Percentiles rank a stretch among this genome's conserved stretches.
Evolutionary conservation across 2,797 vertebrate genomes (phyloP).

Genomic region (Pristis pectinata): DNA sequence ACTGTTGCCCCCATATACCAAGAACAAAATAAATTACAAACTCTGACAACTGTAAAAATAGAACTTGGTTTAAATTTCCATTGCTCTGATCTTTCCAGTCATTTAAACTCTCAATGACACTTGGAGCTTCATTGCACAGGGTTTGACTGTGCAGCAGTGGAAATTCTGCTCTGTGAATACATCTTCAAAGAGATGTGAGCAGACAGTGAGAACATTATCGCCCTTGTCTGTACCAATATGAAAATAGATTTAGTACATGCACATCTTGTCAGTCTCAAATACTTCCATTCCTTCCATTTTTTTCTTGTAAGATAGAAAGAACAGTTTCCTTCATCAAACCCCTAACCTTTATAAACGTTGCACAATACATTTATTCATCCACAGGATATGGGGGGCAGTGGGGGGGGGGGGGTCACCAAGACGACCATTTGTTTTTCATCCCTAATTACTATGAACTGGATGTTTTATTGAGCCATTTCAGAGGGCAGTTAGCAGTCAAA

Average conservation of each 20-base stretch:
- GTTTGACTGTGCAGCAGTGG: not conserved
- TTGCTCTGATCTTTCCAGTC: not conserved
- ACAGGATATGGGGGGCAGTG: too few species aligned
- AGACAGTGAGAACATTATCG: not conserved
- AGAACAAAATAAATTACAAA: too few species aligned
- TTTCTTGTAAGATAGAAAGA: not conserved
- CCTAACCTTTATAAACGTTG: too few species aligned
- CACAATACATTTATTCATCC: not conserved
- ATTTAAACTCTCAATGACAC: not conserved
- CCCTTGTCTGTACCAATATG: not conserved
- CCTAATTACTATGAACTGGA: too few species aligned
- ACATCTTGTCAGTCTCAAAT: not conserved
- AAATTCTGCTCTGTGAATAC: not conserved
- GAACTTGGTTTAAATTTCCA: too few species aligned
- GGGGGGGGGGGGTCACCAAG: too few species aligned
- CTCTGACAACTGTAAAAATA: too few species aligned
- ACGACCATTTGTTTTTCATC: too few species aligned
- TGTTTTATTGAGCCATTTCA: too few species aligned
- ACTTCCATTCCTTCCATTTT: not conserved
- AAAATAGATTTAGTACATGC: not conserved
- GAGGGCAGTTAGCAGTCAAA: too few species aligned
- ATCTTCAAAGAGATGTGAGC: not conserved
- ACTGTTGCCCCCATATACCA: too few species aligned
- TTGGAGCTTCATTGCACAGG: not conserved
- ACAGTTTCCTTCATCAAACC: not conserved